Evolutionary conservation across 2,113 vertebrate species (phyloP), one percentile per base, ranked within the genome.

Genomic region (Perca flavescens): DNA sequence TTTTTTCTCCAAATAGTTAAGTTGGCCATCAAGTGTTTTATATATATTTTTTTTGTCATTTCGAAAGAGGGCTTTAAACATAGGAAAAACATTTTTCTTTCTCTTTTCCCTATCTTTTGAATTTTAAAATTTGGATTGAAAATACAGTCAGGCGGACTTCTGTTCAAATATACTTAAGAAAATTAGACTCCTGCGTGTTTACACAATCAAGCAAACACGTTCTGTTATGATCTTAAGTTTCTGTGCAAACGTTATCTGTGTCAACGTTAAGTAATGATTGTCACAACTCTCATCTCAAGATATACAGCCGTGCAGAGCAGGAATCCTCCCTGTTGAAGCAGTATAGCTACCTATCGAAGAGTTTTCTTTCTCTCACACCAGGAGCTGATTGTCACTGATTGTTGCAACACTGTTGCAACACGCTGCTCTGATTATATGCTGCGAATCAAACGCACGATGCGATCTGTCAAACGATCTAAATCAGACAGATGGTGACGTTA

Each of bases 211-310:
- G 43, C 68, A 65, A 70, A 81, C 46, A 43, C 46, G 50, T 7
- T 31, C 69, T 66, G 54, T 72, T 2, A 12, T 56, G 69, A 58
- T 78, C 77, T 28, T 14, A 17, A 40, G 47, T 60, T 40, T 69
- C 34, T 61, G 16, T 60, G 58, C n/a, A 77, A 77, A 87, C 64
- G 40, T 25, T 82, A 8, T 57, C 2, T 11, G 46, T 16, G 80
- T 43, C 54, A n/a, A 43, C 25, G 62, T 12, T 53, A 5, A 25
- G 13, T 3, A n/a, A 49, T 12, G 8, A 15, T 63, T 16, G 13
- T 56, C 21, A 34, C 19, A 16, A 12, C 4, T 4, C 7, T 57
- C 19, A 9, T 50, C 25, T 74, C 19, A 67, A 36, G 11, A 1
- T 19, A 12, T 8, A 8, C 46, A 52, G 54, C 57, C 11, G n/a